These are phyloP conservation scores for Stegophylla sp. DNA, from an alignment of 2,888 invertebrate species.

Conservation along the genomic window DNA sequence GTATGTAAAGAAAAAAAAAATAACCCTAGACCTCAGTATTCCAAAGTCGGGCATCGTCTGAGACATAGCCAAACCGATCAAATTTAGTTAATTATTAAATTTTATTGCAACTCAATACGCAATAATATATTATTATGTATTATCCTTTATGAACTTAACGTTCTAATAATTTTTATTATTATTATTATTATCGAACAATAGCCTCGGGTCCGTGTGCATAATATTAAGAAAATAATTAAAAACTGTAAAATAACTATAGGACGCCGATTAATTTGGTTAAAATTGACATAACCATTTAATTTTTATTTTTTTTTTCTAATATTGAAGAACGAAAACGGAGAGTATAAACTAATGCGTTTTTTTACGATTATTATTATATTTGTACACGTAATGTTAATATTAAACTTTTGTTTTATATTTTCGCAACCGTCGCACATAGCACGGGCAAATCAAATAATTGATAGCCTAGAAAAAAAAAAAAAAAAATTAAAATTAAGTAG, in stretches of 20 bases:
- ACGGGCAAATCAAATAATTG: no score
- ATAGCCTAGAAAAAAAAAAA: no score
- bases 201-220: no score
- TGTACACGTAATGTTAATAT: neutral
- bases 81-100: no score
- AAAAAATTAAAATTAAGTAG: slow-evolving; percentile 1
- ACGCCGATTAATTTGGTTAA: neutral
- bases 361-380: slow-evolving; percentile 17
- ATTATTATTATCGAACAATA: neutral
- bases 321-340: neutral
- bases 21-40: no score
- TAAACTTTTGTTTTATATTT: slow-evolving; percentile 1
- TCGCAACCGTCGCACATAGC: neutral
- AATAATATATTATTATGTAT: neutral
- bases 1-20: no score
- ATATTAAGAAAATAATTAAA: no score
- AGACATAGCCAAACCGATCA: no score
- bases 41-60: no score
- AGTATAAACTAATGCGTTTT: slow-evolving; percentile 32
- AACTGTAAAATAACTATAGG: no score
- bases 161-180: neutral
- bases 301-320: neutral
- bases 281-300: no score
- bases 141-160: neutral
- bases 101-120: no score